A percentile compares a stretch with the other conserved stretches of the same genome.
Conservation (phyloP, 2,888 invertebrate species). For the Uropetala carovei region DNA sequence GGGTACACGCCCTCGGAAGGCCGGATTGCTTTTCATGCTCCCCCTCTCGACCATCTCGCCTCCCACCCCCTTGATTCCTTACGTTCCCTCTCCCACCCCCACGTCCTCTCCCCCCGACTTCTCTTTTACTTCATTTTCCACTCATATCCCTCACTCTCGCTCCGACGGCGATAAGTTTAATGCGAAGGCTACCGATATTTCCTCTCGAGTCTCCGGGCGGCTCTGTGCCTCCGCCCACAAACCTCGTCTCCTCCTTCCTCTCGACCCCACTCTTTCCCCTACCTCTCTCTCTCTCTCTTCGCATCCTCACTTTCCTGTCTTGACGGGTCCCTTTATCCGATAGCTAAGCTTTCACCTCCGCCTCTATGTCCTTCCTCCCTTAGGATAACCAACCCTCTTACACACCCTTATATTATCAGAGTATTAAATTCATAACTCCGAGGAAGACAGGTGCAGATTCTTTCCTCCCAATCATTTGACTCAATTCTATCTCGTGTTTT, state of each 20-base stretch:
- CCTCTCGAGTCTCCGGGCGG: neutral
- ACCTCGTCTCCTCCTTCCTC: neutral
- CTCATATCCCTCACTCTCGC: neutral
- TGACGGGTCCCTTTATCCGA: neutral
- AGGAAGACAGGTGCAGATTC: no score
- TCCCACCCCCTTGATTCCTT: no score
- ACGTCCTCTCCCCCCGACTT: neutral
- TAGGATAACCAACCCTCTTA: neutral
- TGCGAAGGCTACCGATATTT: slow-evolving; percentile 24
- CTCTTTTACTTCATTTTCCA: neutral
- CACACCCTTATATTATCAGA: no score
- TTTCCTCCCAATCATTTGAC: no score
- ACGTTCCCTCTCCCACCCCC: no score
- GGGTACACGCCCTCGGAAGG: neutral
- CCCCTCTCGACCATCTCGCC: neutral
- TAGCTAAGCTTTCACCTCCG: neutral
- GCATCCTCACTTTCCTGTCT: neutral
- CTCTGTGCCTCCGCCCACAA: neutral
- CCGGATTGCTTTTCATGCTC: neutral
- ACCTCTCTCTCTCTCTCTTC: neutral
- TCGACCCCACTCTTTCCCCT: neutral
- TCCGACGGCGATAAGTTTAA: neutral
- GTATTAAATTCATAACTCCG: neutral
- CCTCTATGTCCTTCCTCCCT: neutral
- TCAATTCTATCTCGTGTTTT: neutral